Base-by-base conservation (phyloP, 2,113 vertebrate species). In the Boleophthalmus pectinirostris region DNA sequence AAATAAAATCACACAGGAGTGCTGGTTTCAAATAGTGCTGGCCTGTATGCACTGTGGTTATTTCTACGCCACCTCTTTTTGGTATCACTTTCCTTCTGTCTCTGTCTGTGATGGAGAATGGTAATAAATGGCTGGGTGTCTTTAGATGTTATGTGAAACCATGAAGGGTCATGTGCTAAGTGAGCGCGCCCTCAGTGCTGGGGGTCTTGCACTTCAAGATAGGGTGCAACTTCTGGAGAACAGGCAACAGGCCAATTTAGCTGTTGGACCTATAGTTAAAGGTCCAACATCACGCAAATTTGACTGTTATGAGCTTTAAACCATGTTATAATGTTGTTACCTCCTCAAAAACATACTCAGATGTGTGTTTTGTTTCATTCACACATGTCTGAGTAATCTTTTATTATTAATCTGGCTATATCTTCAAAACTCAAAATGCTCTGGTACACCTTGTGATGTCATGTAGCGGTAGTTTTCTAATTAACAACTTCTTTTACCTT, bases 1-100 rank as follows among this genome's bases (percentile, higher is more conserved):
- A 90, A 91, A 93, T 93, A 91, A 91, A 93, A 92, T 91, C 90
- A 89, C 81, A 84, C 86, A 84, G 90, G 87, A 88, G 89, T 92
- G 90, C 90, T 88, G 90, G 91, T 92, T 93, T 92, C 88, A 89
- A 91, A 91, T 92, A 87, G 90, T 86, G 90, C 87, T 80, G 81
- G 81, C 80, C 81, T 81, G 81, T 72, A 80, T 75, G 69, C 49
- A 46, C 77, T 78, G 87, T 91, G 88, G 92, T 93, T 92, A 93
- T 90, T 91, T 92, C 89, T 80, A 87, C 86, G 82, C 78, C 80
- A 71, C 81, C 81, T 86, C 76, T 72, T 82, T 89, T 88, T 81
- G 79, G 78, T 82, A 88, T 86, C 75, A 33, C 76, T 87, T 87
- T 80, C 80, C 80, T 67, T 79, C 83, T 60, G 72, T 80, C 77